These are phyloP conservation scores for Nebria ingens DNA, from an alignment of 1,140 invertebrate species.

Conservation along the genomic window DNA sequence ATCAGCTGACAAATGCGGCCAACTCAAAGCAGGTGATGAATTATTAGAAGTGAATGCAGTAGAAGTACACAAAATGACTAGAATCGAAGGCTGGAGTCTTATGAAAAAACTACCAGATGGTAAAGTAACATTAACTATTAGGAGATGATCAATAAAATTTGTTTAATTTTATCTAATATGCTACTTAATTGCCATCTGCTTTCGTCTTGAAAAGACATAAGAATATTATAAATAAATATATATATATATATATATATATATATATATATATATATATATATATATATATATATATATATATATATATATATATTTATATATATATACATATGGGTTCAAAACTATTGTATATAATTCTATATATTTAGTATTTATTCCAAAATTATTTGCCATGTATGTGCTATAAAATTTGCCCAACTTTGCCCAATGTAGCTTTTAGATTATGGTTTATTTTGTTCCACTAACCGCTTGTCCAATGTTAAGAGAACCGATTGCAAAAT, in stretches of 20 bases:
- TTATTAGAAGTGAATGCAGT: constrained; percentile 71
- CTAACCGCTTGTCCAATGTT: too few relatives aligned
- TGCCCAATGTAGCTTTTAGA: too few relatives aligned
- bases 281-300: too few relatives aligned
- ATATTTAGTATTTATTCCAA: not conserved
- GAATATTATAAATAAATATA: too few relatives aligned
- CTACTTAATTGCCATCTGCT: not conserved
- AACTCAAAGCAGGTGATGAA: constrained; percentile 76
- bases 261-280: too few relatives aligned
- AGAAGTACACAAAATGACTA: constrained; percentile 69
- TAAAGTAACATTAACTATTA: constrained; percentile 42
- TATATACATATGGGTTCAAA: not conserved
- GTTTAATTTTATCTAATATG: not conserved
- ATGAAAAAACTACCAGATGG: constrained; percentile 82
- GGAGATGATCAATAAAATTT: constrained; percentile 21
- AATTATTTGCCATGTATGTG: too few relatives aligned
- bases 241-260: too few relatives aligned
- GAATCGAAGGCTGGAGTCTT: constrained; percentile 87
- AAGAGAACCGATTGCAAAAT: too few relatives aligned
- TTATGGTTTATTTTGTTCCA: too few relatives aligned
- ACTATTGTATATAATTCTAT: not conserved
- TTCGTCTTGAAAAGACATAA: too few relatives aligned
- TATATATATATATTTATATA: too few relatives aligned
- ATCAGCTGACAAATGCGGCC: constrained; percentile 78
- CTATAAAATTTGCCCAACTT: too few relatives aligned